phyloP scores from a whole-genome alignment of 2,797 vertebrate species.

The Alfaro cultratus region DNA sequence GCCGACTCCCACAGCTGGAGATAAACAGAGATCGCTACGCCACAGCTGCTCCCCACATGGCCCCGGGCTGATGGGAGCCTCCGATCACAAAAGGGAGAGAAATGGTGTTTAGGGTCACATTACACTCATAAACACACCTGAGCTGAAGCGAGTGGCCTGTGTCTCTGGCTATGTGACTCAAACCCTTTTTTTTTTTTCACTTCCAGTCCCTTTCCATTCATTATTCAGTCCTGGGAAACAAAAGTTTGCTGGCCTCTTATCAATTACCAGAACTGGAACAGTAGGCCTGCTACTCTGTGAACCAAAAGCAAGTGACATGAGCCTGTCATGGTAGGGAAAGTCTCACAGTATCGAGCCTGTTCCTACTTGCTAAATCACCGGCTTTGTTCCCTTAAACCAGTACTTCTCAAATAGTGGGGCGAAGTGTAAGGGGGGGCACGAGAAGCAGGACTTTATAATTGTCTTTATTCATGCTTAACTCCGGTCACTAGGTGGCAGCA shows the following conservation, averaged over 20 bases:
- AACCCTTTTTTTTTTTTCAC: slow-evolving; percentile 34
- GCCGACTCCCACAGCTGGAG: slow-evolving; percentile 42
- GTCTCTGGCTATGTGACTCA: slow-evolving; percentile 39
- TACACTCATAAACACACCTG: slow-evolving; percentile 63
- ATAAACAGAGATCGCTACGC: slow-evolving; percentile 37
- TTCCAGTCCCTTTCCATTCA: slow-evolving; percentile 45
- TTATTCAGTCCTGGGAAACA: slow-evolving; percentile 64
- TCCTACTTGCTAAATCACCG: background rate
- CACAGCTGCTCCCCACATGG: slow-evolving; percentile 49
- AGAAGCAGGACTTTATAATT: too few species aligned
- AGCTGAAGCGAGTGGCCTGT: slow-evolving; percentile 40
- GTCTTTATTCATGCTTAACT: too few species aligned
- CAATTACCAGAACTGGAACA: slow-evolving; percentile 30
- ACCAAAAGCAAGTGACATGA: slow-evolving; percentile 7
- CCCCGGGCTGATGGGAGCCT: slow-evolving; percentile 41
- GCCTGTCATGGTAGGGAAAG: background rate
- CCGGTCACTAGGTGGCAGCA: too few species aligned
- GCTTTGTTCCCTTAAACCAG: background rate
- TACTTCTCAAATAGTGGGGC: too few species aligned
- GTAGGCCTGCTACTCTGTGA: slow-evolving; percentile 6
- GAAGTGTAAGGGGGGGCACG: too few species aligned
- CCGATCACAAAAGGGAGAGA: slow-evolving; percentile 56
- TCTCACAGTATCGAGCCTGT: background rate
- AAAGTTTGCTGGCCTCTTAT: slow-evolving; percentile 36
- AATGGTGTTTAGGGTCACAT: slow-evolving; percentile 60